A percentile compares a stretch with the other conserved stretches of the same genome.
These are phyloP conservation scores for Coenobita brevimanus DNA, from an alignment of 1,140 invertebrate species.

Conservation along the genomic window DNA sequence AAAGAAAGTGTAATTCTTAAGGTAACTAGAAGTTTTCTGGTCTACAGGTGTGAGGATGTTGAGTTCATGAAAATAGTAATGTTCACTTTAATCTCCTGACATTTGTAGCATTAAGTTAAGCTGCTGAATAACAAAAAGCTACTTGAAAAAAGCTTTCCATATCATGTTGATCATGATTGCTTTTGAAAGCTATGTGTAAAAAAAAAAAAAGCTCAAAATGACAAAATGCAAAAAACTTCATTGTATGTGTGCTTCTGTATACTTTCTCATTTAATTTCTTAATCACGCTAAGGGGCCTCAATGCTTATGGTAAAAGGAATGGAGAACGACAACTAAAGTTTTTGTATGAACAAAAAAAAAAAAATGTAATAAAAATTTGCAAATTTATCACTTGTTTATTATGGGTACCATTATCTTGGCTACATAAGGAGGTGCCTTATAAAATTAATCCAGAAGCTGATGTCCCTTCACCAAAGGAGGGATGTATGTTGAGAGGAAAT, in stretches of 20 bases:
- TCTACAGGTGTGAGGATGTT: conserved; percentile 42
- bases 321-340: conserved; percentile 52
- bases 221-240: conserved; percentile 63
- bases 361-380: conserved; percentile 67
- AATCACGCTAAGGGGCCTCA: conserved; percentile 59
- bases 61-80: background rate
- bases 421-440: no score
- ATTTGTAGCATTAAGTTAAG: conserved; percentile 54
- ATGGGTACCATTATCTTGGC: background rate
- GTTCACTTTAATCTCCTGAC: conserved; percentile 36
- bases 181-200: conserved; percentile 44
- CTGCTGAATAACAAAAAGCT: conserved; percentile 63
- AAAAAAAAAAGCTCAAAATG: conserved; percentile 64
- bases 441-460: no score
- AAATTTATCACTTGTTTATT: conserved; percentile 40
- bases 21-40: conserved; percentile 45
- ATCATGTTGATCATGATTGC: conserved; percentile 61
- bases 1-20: conserved; percentile 41
- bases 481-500: no score
- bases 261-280: conserved; percentile 44
- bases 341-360: conserved; percentile 61
- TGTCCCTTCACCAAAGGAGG: no score
- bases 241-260: conserved; percentile 62
- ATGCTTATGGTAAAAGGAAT: conserved; percentile 64
- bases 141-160: conserved; percentile 50